Conservation (phyloP, 2,113 vertebrate species). For the Turdus rufiventris region DNA sequence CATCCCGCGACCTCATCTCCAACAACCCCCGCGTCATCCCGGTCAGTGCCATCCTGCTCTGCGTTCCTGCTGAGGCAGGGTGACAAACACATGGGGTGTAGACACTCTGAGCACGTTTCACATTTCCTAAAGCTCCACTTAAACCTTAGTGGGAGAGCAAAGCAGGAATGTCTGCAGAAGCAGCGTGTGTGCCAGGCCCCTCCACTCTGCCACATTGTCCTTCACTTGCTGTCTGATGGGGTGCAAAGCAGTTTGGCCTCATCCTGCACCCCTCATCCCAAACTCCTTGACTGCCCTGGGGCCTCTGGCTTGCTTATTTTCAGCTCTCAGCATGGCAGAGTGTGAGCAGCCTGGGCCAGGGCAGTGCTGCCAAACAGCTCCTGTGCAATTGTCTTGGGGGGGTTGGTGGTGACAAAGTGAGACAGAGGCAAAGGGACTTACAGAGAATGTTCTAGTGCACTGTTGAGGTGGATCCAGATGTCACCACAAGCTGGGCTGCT, state of each 20-base stretch:
- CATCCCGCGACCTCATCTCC: slow-evolving; percentile 91
- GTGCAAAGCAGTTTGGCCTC: not conserved
- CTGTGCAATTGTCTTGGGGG: not conserved
- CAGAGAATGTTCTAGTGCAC: not conserved
- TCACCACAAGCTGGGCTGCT: not conserved
- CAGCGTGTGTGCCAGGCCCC: fast-evolving
- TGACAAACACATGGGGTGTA: fast-evolving
- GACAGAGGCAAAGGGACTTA: not conserved
- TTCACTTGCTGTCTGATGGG: not conserved
- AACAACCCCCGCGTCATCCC: slow-evolving; percentile 95
- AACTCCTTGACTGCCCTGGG: too few relatives aligned
- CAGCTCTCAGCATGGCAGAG: not conserved
- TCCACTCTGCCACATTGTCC: fast-evolving
- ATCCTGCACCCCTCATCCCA: not conserved
- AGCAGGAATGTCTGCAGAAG: not conserved
- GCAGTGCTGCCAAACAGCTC: not conserved
- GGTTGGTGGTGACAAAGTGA: not conserved
- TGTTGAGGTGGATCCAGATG: not conserved
- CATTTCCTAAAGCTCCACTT: fast-evolving
- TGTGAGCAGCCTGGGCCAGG: not conserved
- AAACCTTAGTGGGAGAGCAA: fast-evolving
- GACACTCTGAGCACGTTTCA: fast-evolving
- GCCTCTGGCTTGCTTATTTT: not conserved
- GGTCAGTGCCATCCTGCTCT: slow-evolving; percentile 63
- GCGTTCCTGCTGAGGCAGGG: fast-evolving